Conservation (phyloP, 2,888 invertebrate genomes). For the Morpho deidamia region DNA sequence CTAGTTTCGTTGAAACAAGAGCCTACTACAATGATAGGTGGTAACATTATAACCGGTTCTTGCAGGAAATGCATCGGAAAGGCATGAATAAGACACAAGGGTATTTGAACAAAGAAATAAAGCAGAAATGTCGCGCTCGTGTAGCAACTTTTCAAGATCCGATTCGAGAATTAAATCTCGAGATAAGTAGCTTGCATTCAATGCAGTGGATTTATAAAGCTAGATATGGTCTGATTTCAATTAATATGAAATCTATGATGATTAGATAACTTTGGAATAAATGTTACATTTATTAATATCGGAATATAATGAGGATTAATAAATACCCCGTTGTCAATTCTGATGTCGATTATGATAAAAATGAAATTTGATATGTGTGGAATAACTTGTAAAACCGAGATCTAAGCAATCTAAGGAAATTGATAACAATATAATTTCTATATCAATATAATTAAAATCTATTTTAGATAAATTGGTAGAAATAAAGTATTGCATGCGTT, state of each 20-base stretch:
- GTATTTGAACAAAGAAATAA: slow-evolving; percentile 20
- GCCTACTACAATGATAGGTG: slow-evolving; percentile 33
- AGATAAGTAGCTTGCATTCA: slow-evolving; percentile 1
- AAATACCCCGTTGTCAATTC: slow-evolving; percentile 1
- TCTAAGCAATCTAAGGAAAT: no score
- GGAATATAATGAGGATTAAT: background rate
- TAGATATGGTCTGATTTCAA: slow-evolving; percentile 1
- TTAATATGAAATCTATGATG: background rate
- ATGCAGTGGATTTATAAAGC: slow-evolving; percentile 1
- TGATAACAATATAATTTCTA: no score
- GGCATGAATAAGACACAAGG: slow-evolving; percentile 22
- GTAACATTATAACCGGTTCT: slow-evolving; percentile 44
- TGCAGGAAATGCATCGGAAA: slow-evolving; percentile 36
- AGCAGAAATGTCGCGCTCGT: slow-evolving; percentile 6
- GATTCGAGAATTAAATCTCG: slow-evolving; percentile 4
- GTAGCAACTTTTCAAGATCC: slow-evolving; percentile 8
- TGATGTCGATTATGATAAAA: background rate
- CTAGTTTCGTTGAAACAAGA: slow-evolving; percentile 37
- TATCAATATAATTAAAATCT: no score
- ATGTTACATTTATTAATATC: slow-evolving; percentile 1
- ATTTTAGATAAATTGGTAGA: no score
- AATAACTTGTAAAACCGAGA: no score
- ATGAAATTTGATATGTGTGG: no score
- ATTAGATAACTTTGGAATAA: slow-evolving; percentile 1
- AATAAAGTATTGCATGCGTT: no score